These are phyloP conservation scores for Trachelipus rathkii DNA, from an alignment of 1,140 invertebrate species.

Conservation along the genomic window DNA sequence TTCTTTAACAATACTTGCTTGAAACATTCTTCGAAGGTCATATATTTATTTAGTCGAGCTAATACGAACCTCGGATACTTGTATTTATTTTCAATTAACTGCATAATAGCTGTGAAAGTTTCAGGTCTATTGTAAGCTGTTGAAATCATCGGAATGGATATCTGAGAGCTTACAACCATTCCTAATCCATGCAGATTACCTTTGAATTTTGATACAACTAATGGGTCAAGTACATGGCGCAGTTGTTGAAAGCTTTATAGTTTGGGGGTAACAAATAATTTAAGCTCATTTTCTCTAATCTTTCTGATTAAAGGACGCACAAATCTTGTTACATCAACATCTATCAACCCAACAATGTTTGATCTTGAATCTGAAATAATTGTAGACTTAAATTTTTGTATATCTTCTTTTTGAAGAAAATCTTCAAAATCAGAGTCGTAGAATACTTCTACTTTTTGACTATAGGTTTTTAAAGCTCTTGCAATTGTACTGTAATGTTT, in stretches of 20 bases:
- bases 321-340: neutral
- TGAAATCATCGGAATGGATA: neutral
- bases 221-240: neutral
- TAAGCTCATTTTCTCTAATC: neutral
- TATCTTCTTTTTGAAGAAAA: neutral
- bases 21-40: neutral
- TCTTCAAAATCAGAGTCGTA: neutral
- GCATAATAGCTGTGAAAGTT: neutral
- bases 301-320: neutral
- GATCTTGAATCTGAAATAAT: neutral
- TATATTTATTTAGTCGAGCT: neutral
- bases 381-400: neutral
- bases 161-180: neutral
- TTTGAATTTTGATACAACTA: neutral
- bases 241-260: neutral
- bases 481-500: neutral
- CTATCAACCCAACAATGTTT: neutral
- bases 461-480: neutral
- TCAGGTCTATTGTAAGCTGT: neutral
- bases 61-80: neutral
- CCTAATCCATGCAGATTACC: neutral
- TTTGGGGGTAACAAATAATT: neutral
- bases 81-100: neutral
- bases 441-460: neutral
- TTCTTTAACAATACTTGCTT: neutral